Conservation (phyloP, 2,888 invertebrate genomes). For the Onthophagus sagittarius region DNA sequence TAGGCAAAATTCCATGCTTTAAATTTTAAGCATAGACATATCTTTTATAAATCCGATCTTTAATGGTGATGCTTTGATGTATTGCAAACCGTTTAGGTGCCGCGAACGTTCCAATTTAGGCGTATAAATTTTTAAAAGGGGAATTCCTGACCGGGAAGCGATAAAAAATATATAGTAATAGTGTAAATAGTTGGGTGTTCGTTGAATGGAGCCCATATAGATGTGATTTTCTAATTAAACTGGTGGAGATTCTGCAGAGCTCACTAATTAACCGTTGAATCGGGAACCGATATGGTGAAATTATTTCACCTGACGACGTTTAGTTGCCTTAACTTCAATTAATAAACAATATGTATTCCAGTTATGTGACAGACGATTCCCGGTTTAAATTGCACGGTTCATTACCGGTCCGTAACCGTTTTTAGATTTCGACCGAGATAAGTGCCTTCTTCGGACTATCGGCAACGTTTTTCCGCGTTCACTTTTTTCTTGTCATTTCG, state of each 20-base stretch:
- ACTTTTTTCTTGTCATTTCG: background rate
- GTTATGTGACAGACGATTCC: slow-evolving; percentile 1
- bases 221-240: slow-evolving; percentile 24
- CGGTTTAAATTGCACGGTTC: slow-evolving; percentile 6
- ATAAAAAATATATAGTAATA: slow-evolving; percentile 19
- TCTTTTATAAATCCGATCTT: no score
- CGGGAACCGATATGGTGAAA: slow-evolving; percentile 6
- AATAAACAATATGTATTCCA: slow-evolving; percentile 17
- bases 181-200: slow-evolving; percentile 16
- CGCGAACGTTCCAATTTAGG: background rate
- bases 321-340: slow-evolving; percentile 13
- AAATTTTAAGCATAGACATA: no score
- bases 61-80: background rate
- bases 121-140: slow-evolving; percentile 8
- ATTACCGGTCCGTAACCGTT: slow-evolving; percentile 8
- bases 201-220: slow-evolving; percentile 17
- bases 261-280: slow-evolving; percentile 6
- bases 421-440: slow-evolving; percentile 12
- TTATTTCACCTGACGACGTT: slow-evolving; percentile 1
- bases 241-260: background rate
- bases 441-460: background rate
- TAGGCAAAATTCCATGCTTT: no score
- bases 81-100: background rate
- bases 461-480: slow-evolving; percentile 1
- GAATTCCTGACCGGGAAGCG: slow-evolving; percentile 3